Base-by-base conservation (phyloP, 2,888 invertebrate genomes). In the Heliconius sara region DNA sequence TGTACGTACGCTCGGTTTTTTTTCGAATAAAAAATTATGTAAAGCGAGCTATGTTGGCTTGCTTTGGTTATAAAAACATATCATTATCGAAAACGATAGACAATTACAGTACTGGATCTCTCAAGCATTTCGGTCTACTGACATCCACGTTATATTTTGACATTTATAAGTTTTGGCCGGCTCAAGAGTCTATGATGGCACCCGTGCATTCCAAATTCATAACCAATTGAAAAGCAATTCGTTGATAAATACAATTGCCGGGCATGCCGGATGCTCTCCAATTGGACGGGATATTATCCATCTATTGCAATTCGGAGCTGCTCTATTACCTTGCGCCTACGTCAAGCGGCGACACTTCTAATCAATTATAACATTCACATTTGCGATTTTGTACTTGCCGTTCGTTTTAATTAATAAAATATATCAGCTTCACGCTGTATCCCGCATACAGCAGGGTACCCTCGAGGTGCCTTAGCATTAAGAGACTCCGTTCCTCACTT, bases 231-330 rank as follows among this genome's bases (percentile, higher is more conserved):
- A 86, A 87, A 87, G 86, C 89, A 88, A 89, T 90, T 91, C 88
- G 84, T 84, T 88, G 87, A 91, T 91, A 88, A 89, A 89, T 88
- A 88, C 88, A 89, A 89, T 90, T 89, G 87, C 83, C 86, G 85
- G 82, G 82, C 84, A 83, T 84, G 82, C 85, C 88, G 92, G 92
- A 92, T 89, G 88, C 87, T 85, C 83, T 84, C 87, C 89, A 91
- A 89, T 92, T 90, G 87, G 83, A 85, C 89, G 89, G 87, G 91
- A 92, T 91, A 90, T 90, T 88, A 88, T 85, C 86, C 87, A 89
- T 90, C 88, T 84, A 83, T 83, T 78, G 84, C 82, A 84, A 84
- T 83, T 84, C 84, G 83, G 81, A 83, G 82, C 83, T 81, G 81
- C 82, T 81, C 83, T 80, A 86, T 86, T 86, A 85, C 83, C 81